Evolutionary conservation across 2,113 vertebrate genomes (phyloP), one percentile per base, ranked within the genome.

Genomic region (Clinocottus analis): DNA sequence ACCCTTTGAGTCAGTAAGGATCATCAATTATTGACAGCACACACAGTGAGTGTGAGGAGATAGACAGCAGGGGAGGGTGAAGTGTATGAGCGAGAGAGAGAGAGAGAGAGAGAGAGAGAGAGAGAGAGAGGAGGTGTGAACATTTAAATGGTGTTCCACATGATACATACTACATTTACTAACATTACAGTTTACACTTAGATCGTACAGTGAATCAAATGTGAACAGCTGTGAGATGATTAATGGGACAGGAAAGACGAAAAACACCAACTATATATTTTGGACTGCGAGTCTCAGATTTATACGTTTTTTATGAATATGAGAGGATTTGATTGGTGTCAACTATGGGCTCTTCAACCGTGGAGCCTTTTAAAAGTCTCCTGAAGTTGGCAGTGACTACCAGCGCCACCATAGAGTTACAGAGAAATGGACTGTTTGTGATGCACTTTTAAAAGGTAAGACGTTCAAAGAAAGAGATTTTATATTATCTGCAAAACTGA

Each of bases 1-100:
- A 94, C 92, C 93, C 94, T 94, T 94, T 95, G 92, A 94, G 91
- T 92, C 81, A 75, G 91, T 80, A 70, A 86, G 63, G 83, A 90
- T 86, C 93, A 94, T 95, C 89, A 95, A 95, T 94, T 94, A 95
- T 94, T 94, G 93, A 94, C 85, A 91, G 86, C 73, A 41, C 89
- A 82, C 91, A 83, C 89, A 89, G 90, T 77, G 83, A 93, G 91
- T 84, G 89, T 84, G 91, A 90, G 91, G 87, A 92, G 84, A 77
- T 60, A 85, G 89, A 81, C 91, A 92, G 92, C 92, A 91, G 93
- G 89, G 91, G 92, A 86, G 90, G 78, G 82, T 71, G 82, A 89
- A 80, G 84, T 56, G 23, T 68, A 71, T 69, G 25, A 75, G 56
- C 14, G 77, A 37, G 35, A 2, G 7, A 13, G 47, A 56, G 25